Percentiles rank a stretch among this genome's conserved stretches.
Evolutionary conservation across 2,797 vertebrate species (phyloP).

Genomic region (Discoglossus pictus): DNA sequence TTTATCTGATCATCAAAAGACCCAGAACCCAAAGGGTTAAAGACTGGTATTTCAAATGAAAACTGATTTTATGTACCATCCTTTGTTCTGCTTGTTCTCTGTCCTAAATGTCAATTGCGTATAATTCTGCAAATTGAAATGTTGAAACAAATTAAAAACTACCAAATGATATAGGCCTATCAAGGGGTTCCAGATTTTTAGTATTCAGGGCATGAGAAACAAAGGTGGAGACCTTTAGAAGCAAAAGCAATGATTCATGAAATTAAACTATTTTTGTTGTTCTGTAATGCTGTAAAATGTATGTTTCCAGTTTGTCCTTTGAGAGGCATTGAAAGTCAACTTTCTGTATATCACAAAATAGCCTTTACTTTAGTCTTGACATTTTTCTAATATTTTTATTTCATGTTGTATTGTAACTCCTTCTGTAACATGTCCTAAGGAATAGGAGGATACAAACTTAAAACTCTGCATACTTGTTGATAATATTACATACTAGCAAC

Average conservation of each 20-base stretch:
- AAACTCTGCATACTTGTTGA: no score
- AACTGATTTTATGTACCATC: no score
- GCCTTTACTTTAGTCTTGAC: slow-evolving; percentile 6
- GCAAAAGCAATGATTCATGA: slow-evolving; percentile 7
- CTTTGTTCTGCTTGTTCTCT: no score
- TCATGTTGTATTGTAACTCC: no score
- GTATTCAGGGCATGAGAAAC: background rate
- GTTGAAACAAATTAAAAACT: background rate
- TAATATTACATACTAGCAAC: no score
- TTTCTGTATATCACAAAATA: slow-evolving; percentile 3
- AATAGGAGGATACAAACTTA: no score
- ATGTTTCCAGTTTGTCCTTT: slow-evolving; percentile 28
- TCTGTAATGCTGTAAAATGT: slow-evolving; percentile 19
- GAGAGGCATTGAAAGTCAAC: slow-evolving; percentile 1
- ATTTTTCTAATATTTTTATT: background rate
- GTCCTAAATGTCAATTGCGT: no score
- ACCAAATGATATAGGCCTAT: background rate
- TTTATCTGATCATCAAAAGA: no score
- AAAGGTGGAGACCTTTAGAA: slow-evolving; percentile 17
- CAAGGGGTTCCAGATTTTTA: background rate
- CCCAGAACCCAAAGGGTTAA: no score
- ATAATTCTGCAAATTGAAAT: no score
- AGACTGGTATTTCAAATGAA: no score
- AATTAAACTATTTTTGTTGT: slow-evolving; percentile 20
- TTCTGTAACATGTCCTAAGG: no score